Evolutionary conservation across 1,140 invertebrate species (phyloP), one percentile per base, ranked within the genome.

Genomic region (Diachasma alloeum): DNA sequence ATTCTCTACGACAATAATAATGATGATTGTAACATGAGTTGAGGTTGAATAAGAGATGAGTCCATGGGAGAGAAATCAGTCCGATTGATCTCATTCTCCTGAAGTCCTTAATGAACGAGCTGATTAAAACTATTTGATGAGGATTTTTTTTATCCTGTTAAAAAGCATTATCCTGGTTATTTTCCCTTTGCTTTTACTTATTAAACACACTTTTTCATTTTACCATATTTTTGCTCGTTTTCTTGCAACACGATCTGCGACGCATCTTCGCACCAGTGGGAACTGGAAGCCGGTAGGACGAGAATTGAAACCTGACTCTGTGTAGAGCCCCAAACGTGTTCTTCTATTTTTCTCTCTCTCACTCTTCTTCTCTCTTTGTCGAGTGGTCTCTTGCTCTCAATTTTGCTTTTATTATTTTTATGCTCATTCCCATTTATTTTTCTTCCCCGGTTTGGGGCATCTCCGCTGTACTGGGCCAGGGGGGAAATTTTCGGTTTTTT

Each of bases 291-390:
- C 6, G 31, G 31, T 31, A 31, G 44, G 44, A 75, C 44, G 68
- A 24, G 26, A 75, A 70, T 70, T 75, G 67, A 75, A 75, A 75
- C 46, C n/a, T 37, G 74, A 75, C 46, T 42, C 46, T 17, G 42
- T 31, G 31, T 31, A 39, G 17, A 22, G 15, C 13, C n/a, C 6
- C 31, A 31, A 31, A 31, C 31, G 31, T 39, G 22, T 37, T 36
- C 26, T 36, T 66, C 26, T 66, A n/a, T 19, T 59, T 59, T 59
- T 2, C 17, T 10, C 22, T 17, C 53, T 22, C 22, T 59, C 13
- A 10, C 19, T 59, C 53, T 1, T 17, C 22, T n/a, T 4, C 15
- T 59, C 19, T 59, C 22, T n/a, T 59, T 17, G 31, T 31, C 6
- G 31, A 6, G 2, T 31, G 2, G 2, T 31, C 31, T 31, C 31